Evolutionary conservation across 2,113 vertebrate species (phyloP).

Genomic region (Oncorhynchus kisutch): DNA sequence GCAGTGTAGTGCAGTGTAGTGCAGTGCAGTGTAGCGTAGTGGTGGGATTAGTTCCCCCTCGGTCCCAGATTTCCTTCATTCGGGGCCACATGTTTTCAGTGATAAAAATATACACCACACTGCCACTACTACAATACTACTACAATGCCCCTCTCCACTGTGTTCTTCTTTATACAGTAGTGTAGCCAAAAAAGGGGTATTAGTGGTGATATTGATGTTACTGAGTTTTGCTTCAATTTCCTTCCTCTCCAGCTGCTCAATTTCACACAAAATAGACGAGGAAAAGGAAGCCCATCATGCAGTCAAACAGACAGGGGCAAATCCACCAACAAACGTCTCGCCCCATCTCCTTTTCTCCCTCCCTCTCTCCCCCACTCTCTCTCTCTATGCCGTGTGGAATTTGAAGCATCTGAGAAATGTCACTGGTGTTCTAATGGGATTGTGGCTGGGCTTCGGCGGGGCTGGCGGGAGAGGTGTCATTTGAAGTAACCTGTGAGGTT

Average conservation of each 20-base stretch:
- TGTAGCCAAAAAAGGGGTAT: background rate
- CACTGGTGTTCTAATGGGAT: constrained; percentile 36
- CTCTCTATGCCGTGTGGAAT: constrained; percentile 39
- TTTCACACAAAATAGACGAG: background rate
- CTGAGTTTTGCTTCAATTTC: too few species aligned
- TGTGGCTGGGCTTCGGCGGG: background rate
- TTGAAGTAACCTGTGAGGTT: constrained; percentile 40
- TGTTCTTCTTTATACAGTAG: background rate
- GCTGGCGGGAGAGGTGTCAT: constrained; percentile 16
- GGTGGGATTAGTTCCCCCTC: constrained; percentile 33
- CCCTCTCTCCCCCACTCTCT: background rate
- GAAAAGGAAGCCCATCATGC: background rate
- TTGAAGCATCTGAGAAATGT: constrained; percentile 58
- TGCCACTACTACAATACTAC: constrained; percentile 8
- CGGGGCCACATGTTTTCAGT: constrained; percentile 2
- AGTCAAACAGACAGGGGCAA: background rate
- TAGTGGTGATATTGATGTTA: too few species aligned
- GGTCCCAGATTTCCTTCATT: background rate
- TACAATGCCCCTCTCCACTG: background rate
- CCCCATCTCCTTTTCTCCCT: background rate
- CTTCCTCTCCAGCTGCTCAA: background rate
- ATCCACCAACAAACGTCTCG: background rate
- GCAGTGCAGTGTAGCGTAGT: background rate
- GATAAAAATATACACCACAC: constrained; percentile 21
- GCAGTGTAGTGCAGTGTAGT: background rate